Base-by-base conservation (phyloP, 1,140 invertebrate genomes). In the Zophobas atratus region DNA sequence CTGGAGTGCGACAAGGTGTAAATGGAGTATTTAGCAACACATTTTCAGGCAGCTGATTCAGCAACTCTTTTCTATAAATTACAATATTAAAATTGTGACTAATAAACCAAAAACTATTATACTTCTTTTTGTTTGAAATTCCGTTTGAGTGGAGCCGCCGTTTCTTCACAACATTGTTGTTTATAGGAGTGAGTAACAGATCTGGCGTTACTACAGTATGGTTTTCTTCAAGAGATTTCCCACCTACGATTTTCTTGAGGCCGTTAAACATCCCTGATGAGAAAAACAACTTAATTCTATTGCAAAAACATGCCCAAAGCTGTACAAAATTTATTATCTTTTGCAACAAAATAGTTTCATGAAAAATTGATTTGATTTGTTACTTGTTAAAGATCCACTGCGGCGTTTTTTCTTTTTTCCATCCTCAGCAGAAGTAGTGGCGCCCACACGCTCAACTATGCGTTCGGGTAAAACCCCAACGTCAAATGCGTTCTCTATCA, bases 351-450 rank as follows among this genome's bases (percentile, higher is more conserved):
- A 32, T 1, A 46, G 4, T 67, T 67, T 46, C n/a, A 46, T 67
- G n/a, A 72, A 41, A 75, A 77, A 75, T 48, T 48, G 63, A 8
- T 55, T 34, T 36, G 63, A 57, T 35, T 71, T 78, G 79, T 83
- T 90, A 95, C 94, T 90, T 88, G 94, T 95, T 77, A 96, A 88
- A 83, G 94, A 95, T 82, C 94, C 93, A 90, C 94, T 95, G 81
- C 94, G 88, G 82, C 92, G 88, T 86, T 93, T 93, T 84, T 94
- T 94, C 82, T 91, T 92, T 84, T 92, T 92, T 82, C 88, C 82
- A 81, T 88, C 83, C 43, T 81, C 81, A 34, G 80, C 77, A 80
- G 72, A 86, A 75, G 75, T 20, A 20, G 82, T 78, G 34, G 79
- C 56, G 20, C 80, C 86, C 73, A 90, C 83, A 82, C 82, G 84